A percentile compares a stretch with the other conserved stretches of the same genome.
Conservation (phyloP, 2,797 vertebrate genomes). For the Gephyroberyx darwinii region DNA sequence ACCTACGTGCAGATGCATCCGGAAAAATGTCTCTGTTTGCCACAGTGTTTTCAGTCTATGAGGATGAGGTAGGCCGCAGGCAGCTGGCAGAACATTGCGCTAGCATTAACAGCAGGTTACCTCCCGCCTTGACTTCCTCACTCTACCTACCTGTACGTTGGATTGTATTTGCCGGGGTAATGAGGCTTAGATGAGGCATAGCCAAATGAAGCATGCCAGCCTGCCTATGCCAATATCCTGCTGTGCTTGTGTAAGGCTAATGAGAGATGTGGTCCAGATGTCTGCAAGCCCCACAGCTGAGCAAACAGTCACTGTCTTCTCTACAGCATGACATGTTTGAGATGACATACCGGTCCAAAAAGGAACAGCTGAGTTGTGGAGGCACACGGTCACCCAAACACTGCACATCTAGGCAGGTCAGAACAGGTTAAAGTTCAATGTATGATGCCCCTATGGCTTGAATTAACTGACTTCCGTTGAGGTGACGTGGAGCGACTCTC, state of each 20-base stretch:
- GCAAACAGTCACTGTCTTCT: slow-evolving; percentile 79
- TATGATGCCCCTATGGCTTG: neutral
- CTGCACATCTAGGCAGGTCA: slow-evolving; percentile 20
- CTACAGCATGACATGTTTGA: slow-evolving; percentile 78
- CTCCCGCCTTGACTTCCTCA: slow-evolving; percentile 6
- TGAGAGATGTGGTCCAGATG: slow-evolving; percentile 69
- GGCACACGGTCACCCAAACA: slow-evolving; percentile 14
- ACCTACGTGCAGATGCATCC: slow-evolving; percentile 62
- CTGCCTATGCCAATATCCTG: neutral
- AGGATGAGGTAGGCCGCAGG: slow-evolving; percentile 24
- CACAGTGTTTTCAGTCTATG: slow-evolving; percentile 42
- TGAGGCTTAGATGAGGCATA: neutral
- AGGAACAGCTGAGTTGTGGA: slow-evolving; percentile 50
- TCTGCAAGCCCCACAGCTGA: slow-evolving; percentile 77
- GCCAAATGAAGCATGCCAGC: slow-evolving; percentile 36
- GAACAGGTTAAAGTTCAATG: slow-evolving; percentile 21
- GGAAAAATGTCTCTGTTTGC: slow-evolving; percentile 60
- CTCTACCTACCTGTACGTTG: slow-evolving; percentile 50
- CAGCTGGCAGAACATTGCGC: slow-evolving; percentile 31
- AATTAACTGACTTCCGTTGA: neutral
- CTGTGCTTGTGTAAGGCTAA: slow-evolving; percentile 49
- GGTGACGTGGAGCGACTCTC: neutral
- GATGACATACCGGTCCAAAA: slow-evolving; percentile 72
- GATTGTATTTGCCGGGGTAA: slow-evolving; percentile 20
- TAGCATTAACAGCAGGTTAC: neutral